Percentiles rank a stretch among this genome's conserved stretches.
Conservation (phyloP, 2,888 invertebrate genomes). For the Aelia acuminata region DNA sequence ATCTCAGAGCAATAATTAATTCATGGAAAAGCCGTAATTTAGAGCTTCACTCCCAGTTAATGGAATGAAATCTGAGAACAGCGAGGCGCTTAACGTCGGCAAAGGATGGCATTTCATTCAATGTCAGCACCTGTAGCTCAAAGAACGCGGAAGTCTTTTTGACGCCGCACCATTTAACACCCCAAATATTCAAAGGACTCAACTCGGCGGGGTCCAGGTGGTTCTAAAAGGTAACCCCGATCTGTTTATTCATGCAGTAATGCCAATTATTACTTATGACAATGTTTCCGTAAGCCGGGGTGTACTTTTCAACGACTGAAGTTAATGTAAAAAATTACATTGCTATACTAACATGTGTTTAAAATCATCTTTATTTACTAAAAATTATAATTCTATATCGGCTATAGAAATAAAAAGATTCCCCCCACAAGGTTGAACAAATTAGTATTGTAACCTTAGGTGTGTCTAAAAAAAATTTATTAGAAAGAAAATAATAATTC, state of each 20-base stretch:
- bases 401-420: no score
- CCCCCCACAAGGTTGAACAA: no score
- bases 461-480: no score
- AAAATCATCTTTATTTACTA: no score
- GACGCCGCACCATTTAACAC: background rate
- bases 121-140: background rate
- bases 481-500: no score
- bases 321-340: no score
- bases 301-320: background rate
- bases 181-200: background rate
- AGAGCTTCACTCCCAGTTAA: no score
- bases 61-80: background rate
- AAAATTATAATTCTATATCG: no score
- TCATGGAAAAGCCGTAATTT: background rate
- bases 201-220: background rate
- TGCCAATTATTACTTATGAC: background rate
- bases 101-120: constrained; percentile 12
- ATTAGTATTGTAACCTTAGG: no score
- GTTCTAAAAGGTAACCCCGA: background rate
- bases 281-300: background rate
- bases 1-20: background rate
- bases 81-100: background rate
- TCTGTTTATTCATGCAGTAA: background rate
- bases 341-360: no score
- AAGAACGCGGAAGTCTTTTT: constrained; percentile 2